These are phyloP conservation scores for Semaprochilodus insignis DNA, from an alignment of 2,797 vertebrate genomes.

Conservation along the genomic window DNA sequence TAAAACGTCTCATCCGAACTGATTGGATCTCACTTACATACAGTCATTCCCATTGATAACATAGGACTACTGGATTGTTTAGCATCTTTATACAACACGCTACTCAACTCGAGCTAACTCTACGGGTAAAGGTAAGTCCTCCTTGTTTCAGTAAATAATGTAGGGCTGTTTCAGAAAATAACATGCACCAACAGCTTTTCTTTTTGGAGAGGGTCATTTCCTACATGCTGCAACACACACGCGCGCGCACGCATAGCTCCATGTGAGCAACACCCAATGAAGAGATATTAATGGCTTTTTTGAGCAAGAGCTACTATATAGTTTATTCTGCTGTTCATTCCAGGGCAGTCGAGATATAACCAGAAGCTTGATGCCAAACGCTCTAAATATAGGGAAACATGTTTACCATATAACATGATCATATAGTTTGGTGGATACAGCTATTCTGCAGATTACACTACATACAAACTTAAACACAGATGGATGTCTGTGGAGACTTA, in stretches of 20 bases:
- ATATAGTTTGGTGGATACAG: background rate
- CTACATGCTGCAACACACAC: background rate
- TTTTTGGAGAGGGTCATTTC: background rate
- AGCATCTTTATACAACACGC: constrained; percentile 33
- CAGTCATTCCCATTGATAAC: constrained; percentile 14
- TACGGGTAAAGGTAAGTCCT: background rate
- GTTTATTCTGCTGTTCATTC: constrained; percentile 12
- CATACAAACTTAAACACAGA: constrained; percentile 12
- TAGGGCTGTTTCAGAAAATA: constrained; percentile 27
- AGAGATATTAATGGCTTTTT: constrained; percentile 14
- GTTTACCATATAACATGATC: background rate
- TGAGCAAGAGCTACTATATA: constrained; percentile 19
- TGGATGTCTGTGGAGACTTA: constrained; percentile 12
- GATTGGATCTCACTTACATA: constrained; percentile 23
- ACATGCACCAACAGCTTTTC: constrained; percentile 41
- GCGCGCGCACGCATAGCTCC: background rate
- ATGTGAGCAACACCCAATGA: background rate
- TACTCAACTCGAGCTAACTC: constrained; percentile 26
- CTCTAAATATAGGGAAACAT: background rate
- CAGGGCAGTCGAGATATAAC: background rate
- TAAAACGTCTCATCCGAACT: background rate
- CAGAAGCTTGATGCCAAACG: constrained; percentile 1
- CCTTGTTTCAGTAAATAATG: background rate
- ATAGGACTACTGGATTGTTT: constrained; percentile 12
- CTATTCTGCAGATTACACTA: constrained; percentile 10